Conservation (phyloP, 2,888 invertebrate species). For the Anthrax anthrax region DNA sequence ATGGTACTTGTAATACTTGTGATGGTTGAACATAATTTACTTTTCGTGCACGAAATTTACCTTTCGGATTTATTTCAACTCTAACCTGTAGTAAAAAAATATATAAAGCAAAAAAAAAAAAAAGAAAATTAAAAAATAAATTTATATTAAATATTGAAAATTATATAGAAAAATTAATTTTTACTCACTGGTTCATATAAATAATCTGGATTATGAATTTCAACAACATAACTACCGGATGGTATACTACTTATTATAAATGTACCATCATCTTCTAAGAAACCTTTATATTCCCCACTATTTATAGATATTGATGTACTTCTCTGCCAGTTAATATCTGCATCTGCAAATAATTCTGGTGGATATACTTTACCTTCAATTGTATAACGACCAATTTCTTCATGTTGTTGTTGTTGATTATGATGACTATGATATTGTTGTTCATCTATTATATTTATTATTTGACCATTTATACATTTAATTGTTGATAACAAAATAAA, state of each 20-base stretch:
- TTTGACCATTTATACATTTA: no score
- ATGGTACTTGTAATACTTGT: conserved; percentile 77
- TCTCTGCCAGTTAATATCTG: conserved; percentile 54
- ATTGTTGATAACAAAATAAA: no score
- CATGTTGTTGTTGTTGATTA: conserved; percentile 17
- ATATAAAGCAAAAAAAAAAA: no score
- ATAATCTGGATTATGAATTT: conserved; percentile 80
- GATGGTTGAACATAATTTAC: conserved; percentile 89
- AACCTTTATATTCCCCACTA: conserved; percentile 77
- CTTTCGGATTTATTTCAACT: conserved; percentile 95
- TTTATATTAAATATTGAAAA: neutral
- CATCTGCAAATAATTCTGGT: conserved; percentile 44
- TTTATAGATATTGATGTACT: conserved; percentile 70
- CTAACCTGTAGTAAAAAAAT: no score
- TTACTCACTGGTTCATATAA: conserved; percentile 83
- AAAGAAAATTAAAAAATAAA: no score
- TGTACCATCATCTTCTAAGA: conserved; percentile 79
- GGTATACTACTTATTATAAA: conserved; percentile 80
- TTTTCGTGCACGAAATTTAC: conserved; percentile 88
- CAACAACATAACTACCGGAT: conserved; percentile 86
- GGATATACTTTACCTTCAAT: conserved; percentile 73
- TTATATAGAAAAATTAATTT: neutral
- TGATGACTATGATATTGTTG: no score
- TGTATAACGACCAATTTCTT: conserved; percentile 44
- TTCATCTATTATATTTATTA: no score